Percentiles rank a stretch among this genome's conserved stretches.
Evolutionary conservation across 2,113 vertebrate species (phyloP).

Genomic region (Cheilinus undulatus): DNA sequence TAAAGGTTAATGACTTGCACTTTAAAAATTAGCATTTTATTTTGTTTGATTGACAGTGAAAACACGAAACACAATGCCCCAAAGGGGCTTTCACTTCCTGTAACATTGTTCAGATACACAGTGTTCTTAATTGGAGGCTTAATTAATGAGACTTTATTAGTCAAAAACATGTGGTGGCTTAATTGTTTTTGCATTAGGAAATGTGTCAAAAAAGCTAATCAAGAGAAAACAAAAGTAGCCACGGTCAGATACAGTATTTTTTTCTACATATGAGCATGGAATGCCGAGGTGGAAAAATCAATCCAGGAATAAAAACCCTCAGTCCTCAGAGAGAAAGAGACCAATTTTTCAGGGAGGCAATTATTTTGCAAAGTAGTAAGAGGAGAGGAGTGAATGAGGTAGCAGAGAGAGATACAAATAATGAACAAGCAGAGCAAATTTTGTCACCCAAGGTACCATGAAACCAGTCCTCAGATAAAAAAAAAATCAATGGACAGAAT

Average conservation of each 20-base stretch:
- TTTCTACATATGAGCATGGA: not conserved
- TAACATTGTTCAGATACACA: not conserved
- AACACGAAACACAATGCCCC: not conserved
- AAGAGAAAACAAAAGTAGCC: not conserved
- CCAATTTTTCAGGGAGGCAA: conserved; percentile 18
- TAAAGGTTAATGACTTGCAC: conserved; percentile 38
- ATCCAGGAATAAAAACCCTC: not conserved
- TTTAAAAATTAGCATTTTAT: conserved; percentile 1
- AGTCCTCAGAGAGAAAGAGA: not conserved
- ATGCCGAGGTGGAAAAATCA: conserved; percentile 4
- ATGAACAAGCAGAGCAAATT: conserved; percentile 56
- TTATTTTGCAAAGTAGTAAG: conserved; percentile 23
- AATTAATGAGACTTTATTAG: not conserved
- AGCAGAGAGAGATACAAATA: conserved; percentile 6
- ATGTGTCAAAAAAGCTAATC: not conserved
- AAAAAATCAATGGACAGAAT: conserved; percentile 87
- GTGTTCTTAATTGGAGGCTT: not conserved
- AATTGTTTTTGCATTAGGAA: not conserved
- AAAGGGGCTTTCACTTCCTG: not conserved
- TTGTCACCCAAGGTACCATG: conserved; percentile 74
- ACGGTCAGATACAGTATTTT: not conserved
- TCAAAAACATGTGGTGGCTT: not conserved
- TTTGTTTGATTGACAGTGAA: conserved; percentile 13
- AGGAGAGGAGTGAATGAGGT: conserved; percentile 21
- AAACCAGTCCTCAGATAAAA: conserved; percentile 77